Evolutionary conservation across 2,888 invertebrate species (phyloP), one percentile per base, ranked within the genome.

Genomic region (Heliconius hortense): DNA sequence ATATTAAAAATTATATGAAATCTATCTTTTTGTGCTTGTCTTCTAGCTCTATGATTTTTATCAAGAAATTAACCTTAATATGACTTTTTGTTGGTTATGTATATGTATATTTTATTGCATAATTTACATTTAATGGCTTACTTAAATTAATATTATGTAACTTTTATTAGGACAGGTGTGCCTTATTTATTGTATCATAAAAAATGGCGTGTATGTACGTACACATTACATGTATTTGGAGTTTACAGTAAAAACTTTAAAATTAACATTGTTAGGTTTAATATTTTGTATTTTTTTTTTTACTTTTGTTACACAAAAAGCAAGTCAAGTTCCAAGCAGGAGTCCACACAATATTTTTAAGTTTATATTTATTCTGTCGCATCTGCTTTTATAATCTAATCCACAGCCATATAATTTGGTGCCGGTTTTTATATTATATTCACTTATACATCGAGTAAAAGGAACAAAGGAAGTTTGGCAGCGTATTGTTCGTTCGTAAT

Each of bases 381-480:
- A 60, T 79, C 79, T 80, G 77, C 64, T 70, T 76, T 76, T 77
- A 66, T 66, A 73, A 74, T 77, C 75, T 78, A 64, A 72, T 77
- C 77, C 70, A 76, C 69, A 67, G 72, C 69, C 68, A 81, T 82
- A 81, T 80, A 80, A 80, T 78, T 79, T 84, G 86, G 87, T 88
- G 87, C 88, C 85, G 84, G 81, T 82, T 80, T 82, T 80, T 80
- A 79, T 84, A 82, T 48, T 48, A 48, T 82, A 77, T 79, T 76
- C 82, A 80, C 79, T 67, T 78, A 82, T 83, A 82, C 81, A 80
- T 77, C 79, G 72, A 86, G 82, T 86, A 85, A 86, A 89, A 86
- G 90, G 90, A 91, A 93, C 93, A 93, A 92, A 93, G 92, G 93
- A 93, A 90, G 90, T 90, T 89, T 89, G 88, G 88, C 87, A 88